Evolutionary conservation across 2,113 vertebrate species (phyloP), one percentile per base, ranked within the genome.

Genomic region (Rhinichthys klamathensis): DNA sequence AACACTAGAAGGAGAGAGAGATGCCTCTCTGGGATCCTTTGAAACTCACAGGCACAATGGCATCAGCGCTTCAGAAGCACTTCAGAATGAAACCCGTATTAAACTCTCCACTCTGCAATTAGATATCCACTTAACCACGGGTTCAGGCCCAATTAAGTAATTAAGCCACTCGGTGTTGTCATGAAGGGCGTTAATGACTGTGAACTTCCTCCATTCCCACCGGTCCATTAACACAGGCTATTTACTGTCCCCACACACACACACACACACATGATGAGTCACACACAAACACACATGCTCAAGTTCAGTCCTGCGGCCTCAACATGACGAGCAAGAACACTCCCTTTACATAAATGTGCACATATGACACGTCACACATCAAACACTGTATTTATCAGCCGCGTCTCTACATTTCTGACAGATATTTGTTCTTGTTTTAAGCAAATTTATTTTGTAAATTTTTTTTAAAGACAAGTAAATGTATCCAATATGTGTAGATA

Each of bases 111-210:
- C 9, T 61, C 74, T 49, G 58, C 85, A 88, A 87, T 90, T 86
- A 85, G 0, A 83, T 67, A 32, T 2, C 10, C 60, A 80, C 74
- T 84, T 88, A 80, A 85, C 69, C 15, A 38, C 15, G 8, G 35
- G 44, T 85, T 87, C 44, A 89, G 51, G 35, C 72, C 46, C 83
- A 78, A 86, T 87, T 83, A 80, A 79, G 65, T 72, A 16, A 89
- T 89, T 83, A 85, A 18, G 54, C 32, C 46, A 46, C 81, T 32
- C 65, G 11, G 10, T 61, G 74, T 77, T 38, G 87, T 79, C 73
- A 32, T 58, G 21, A 27, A 63, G 76, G 77, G 21, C 54, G 63
- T 86, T 81, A 87, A 84, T 88, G 67, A 85, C 76, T n/a, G n/a
- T 49, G 54, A 75, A 76, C 58, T 78, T 80, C 84, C 25, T 54